Conservation (phyloP, 2,797 vertebrate species). For the Bovichtus variegatus region DNA sequence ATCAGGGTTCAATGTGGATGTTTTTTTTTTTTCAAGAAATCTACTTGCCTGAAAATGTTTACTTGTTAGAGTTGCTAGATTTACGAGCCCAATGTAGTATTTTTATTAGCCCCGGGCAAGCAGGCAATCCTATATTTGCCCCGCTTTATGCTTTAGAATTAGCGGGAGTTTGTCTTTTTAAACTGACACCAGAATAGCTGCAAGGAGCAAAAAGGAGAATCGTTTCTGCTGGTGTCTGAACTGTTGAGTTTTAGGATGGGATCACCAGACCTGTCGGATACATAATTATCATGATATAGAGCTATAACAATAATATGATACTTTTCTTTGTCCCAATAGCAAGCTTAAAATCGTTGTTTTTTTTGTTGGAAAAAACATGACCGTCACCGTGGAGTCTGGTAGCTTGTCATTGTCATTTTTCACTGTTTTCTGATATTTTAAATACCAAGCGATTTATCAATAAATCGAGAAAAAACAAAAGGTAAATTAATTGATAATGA, state of each 20-base stretch:
- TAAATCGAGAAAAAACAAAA: not conserved
- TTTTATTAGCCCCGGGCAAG: no score
- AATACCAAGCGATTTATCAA: not conserved
- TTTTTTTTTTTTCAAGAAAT: no score
- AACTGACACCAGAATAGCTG: not conserved
- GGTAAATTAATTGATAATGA: not conserved
- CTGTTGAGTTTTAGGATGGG: not conserved
- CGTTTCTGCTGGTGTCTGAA: not conserved
- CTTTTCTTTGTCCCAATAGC: not conserved
- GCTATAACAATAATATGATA: no score
- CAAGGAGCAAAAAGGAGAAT: not conserved
- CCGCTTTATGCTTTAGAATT: not conserved
- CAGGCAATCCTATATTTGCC: no score
- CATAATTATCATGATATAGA: no score
- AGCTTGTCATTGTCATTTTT: not conserved
- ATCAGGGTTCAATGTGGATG: no score
- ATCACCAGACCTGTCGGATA: not conserved
- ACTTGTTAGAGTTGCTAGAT: no score
- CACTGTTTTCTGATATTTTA: not conserved
- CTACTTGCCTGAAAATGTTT: no score
- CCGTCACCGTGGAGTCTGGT: not conserved
- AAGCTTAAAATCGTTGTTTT: not conserved
- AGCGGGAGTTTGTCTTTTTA: not conserved
- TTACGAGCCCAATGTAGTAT: no score
- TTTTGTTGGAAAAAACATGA: not conserved